Evolutionary conservation across 1,140 invertebrate genomes (phyloP), one percentile per base, ranked within the genome.

Genomic region (Drosophila elegans): DNA sequence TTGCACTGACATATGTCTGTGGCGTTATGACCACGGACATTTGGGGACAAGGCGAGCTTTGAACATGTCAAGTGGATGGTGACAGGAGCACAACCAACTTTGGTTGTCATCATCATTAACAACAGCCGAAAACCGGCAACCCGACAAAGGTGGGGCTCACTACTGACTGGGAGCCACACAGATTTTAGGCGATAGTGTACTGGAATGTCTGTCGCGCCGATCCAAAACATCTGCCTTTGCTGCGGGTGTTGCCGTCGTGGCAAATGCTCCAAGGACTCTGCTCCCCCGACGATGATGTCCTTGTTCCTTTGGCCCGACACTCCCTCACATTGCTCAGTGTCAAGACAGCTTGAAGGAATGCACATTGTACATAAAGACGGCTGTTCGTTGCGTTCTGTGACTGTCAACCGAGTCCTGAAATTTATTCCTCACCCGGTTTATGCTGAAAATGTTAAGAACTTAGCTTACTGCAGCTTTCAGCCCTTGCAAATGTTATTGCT

Each of bases 71-170:
- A 69, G 64, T 71, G 64, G 21, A 69, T 71, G 67, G 63, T 71
- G 67, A 71, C 67, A 71, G 63, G 49, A 69, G 66, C 67, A 69
- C 67, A 71, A 56, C 63, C 51, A 54, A 71, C 67, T 56, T 56
- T 39, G 34, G 41, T 71, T 71, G 67, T 71, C 67, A 57, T 71
- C 67, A 71, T 68, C 52, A 71, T 71, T 71, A 71, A 69, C 42
- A 69, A 71, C 64, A 38, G 48, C 32, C 29, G 54, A 59, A 27
- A 41, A 61, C 38, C 7, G 39, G 29, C 36, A 45, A 55, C 49
- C 32, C 41, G 27, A 71, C 41, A 69, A 68, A 71, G 51, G 49
- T 71, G 63, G 66, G 34, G 45, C 44, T 29, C 21, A 39, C 29
- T 32, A 32, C 29, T 32, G 6, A 27, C 27, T 10, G 36, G 44